Conservation (phyloP, 30 jellyfish, hydroid and myxozoan species). For the Nemopilema nomurai region DNA sequence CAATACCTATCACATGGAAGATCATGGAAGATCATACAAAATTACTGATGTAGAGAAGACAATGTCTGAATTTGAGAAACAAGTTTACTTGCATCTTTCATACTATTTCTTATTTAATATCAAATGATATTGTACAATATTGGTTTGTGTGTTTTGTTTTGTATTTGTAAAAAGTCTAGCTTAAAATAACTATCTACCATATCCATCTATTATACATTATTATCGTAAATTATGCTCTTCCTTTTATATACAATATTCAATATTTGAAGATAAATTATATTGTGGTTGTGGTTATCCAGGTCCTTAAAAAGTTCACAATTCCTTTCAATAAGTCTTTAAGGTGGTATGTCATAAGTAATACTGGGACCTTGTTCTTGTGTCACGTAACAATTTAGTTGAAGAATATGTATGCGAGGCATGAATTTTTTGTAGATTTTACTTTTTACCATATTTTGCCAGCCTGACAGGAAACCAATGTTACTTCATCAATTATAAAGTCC, state of each 20-base stretch:
- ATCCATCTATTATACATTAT: not conserved
- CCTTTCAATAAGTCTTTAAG: not conserved
- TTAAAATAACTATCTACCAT: not conserved
- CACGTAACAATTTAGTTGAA: not conserved
- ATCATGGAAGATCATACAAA: slow-evolving; percentile 18
- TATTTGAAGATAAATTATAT: not conserved
- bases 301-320: not conserved
- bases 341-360: not conserved
- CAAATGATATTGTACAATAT: not conserved
- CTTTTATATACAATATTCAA: not conserved
- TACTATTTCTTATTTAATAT: not conserved
- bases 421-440: not conserved
- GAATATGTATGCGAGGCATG: not conserved
- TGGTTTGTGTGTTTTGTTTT: not conserved
- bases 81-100: not conserved
- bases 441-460: not conserved
- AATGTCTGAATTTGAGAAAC: not conserved
- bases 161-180: not conserved
- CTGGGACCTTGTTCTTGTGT: not conserved
- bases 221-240: not conserved
- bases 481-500: not conserved
- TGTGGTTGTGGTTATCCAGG: not conserved
- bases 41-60: not conserved
- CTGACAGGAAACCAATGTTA: not conserved
- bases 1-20: not conserved